Base-by-base conservation (phyloP, 2,113 vertebrate genomes). In the Entelurus aequoreus region DNA sequence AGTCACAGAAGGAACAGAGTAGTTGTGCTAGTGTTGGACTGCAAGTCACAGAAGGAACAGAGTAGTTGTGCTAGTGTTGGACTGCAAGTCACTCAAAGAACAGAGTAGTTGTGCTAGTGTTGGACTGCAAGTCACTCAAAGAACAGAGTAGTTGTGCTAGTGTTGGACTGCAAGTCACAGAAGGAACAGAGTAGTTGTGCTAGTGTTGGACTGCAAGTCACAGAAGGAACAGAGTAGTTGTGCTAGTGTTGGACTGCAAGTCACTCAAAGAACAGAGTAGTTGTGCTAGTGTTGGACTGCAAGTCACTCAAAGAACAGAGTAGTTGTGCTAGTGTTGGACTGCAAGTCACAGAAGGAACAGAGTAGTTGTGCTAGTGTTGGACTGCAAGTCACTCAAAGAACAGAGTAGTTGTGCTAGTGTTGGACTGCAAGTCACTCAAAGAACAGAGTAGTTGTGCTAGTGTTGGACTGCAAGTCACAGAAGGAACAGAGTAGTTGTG, bases 351-450 rank as follows among this genome's bases (percentile, higher is more conserved):
- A 63, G 42, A 67, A 49, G 28, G 56, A 52, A 62, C 53, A 15
- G 37, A 11, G 54, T 28, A 40, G n/a, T 57, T 8, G 10, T 44
- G 55, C 55, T 53, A 42, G 50, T 19, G 51, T 60, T 84, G 56
- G 97, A 98, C 96, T 99, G 78, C 28, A 84, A 91, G 82, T 84
- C 37, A 72, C n/a, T 62, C 46, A 67, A 49, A 28, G 56, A 52
- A 62, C 53, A 15, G 37, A 11, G 54, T 28, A 40, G n/a, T 57
- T 8, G 10, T 44, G 55, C 55, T 53, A 42, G 50, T 19, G 51
- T 60, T 84, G 56, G 97, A 98, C 96, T 99, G 78, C 28, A 84
- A 91, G 82, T 84, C 37, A 72, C n/a, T 62, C 46, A 67, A 49
- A 28, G 56, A 52, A 62, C 53, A 15, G 37, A 11, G 54, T 28